Conservation (phyloP, 2,888 invertebrate species). For the Netelia inedita region DNA sequence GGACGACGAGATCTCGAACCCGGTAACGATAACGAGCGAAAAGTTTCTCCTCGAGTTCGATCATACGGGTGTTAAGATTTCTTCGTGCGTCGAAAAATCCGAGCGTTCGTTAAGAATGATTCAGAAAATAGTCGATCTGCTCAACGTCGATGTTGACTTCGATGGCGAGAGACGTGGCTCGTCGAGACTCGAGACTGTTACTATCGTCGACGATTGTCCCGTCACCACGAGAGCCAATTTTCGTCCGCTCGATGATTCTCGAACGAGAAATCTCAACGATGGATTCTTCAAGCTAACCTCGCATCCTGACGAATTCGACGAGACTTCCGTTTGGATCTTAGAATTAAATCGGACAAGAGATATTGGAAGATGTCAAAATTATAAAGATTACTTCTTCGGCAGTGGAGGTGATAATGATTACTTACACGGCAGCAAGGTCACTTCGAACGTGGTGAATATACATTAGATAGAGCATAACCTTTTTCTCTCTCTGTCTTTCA, state of each 20-base stretch:
- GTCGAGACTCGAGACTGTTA: slow-evolving; percentile 55
- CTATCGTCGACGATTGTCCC: slow-evolving; percentile 56
- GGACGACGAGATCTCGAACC: slow-evolving; percentile 10
- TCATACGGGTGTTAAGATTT: slow-evolving; percentile 73
- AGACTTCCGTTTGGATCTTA: slow-evolving; percentile 66
- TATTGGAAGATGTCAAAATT: slow-evolving; percentile 71
- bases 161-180: slow-evolving; percentile 63
- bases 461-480: no score
- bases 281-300: slow-evolving; percentile 63
- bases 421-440: slow-evolving; percentile 61
- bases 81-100: slow-evolving; percentile 72
- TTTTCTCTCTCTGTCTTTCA: no score
- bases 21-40: slow-evolving; percentile 66
- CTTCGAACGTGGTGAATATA: slow-evolving; percentile 70
- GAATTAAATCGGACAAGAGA: slow-evolving; percentile 72
- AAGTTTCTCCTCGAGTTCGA: slow-evolving; percentile 77
- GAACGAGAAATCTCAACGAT: slow-evolving; percentile 46
- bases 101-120: slow-evolving; percentile 74
- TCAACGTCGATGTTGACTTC: slow-evolving; percentile 73
- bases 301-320: slow-evolving; percentile 65
- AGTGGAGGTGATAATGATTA: slow-evolving; percentile 63
- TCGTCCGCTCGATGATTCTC: slow-evolving; percentile 43
- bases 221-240: slow-evolving; percentile 57
- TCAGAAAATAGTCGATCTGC: slow-evolving; percentile 73
- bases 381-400: slow-evolving; percentile 74